Evolutionary conservation across 2,113 vertebrate genomes (phyloP), one percentile per base, ranked within the genome.

Genomic region (Esox niger): DNA sequence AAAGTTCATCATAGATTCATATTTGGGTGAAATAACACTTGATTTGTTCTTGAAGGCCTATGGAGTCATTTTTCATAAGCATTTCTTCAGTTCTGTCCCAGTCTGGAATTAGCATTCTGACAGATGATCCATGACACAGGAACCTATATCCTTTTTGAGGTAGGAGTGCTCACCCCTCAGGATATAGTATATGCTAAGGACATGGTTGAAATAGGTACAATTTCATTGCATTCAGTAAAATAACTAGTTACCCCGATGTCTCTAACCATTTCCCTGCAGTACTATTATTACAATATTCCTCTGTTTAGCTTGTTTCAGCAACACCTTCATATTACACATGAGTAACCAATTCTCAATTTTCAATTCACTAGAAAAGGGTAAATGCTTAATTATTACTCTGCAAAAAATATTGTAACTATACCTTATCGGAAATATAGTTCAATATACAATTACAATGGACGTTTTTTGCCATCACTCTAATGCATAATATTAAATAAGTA

Each of bases 391-490:
- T 55, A 64, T 66, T 47, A 66, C 25, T 61, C 27, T 1, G 1
- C 62, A 33, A 69, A 61, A 56, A 32, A 33, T 33, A 75, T 61
- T 13, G 21, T 10, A 29, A 25, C 33, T 3, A 6, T 21, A 9
- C 25, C 70, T 76, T 49, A 77, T 80, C 68, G 70, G 32, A 75
- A 70, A 71, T 74, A 52, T 71, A 60, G 52, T 72, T 76, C 77
- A 81, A 73, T 69, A 64, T 62, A 78, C 26, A 75, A 33, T 76
- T 70, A 66, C 73, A 74, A 68, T 62, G 65, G 68, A 74, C 49
- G 68, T 74, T 78, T 70, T 68, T 79, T 46, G 26, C 69, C 62
- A 66, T 74, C 75, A 73, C 69, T 38, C 47, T 67, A 71, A 63
- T 64, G 62, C 55, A 64, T 54, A 46, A 73, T 43, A 66, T 77